Evolutionary conservation across 2,888 invertebrate species (phyloP).

Genomic region (Creontiades dilutus): DNA sequence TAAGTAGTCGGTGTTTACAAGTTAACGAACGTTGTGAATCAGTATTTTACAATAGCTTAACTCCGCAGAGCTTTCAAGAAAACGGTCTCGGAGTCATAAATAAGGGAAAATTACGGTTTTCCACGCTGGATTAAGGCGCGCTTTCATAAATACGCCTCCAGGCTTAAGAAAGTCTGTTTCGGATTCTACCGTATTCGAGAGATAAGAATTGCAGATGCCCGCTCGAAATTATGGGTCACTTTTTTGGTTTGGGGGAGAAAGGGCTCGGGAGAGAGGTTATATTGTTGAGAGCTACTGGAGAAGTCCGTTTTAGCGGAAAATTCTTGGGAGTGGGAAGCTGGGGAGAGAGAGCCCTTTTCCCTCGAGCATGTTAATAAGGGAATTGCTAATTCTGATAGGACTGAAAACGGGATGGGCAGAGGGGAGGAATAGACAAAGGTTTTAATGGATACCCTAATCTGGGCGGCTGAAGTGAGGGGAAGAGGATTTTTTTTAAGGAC

Average conservation of each 20-base stretch:
- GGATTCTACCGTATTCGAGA: not conserved
- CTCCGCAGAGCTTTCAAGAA: not conserved
- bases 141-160: constrained; percentile 41
- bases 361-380: constrained; percentile 67
- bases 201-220: constrained; percentile 54
- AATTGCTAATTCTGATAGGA: constrained; percentile 62
- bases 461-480: not conserved
- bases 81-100: not conserved
- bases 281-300: not conserved
- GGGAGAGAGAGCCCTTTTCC: constrained; percentile 33
- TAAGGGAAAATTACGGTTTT: constrained; percentile 36
- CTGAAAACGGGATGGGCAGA: no score
- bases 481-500: not conserved
- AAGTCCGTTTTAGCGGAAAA: not conserved
- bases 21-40: not conserved
- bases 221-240: constrained; percentile 34
- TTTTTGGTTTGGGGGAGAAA: not conserved
- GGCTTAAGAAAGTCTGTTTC: constrained; percentile 24
- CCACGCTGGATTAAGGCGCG: not conserved
- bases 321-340: not conserved
- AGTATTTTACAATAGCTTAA: not conserved
- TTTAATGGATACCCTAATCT: constrained; percentile 66
- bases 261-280: not conserved
- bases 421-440: constrained; percentile 63
- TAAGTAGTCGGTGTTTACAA: not conserved